Base-by-base conservation (phyloP, 2,113 vertebrate species). In the Phyllostomus discolor region DNA sequence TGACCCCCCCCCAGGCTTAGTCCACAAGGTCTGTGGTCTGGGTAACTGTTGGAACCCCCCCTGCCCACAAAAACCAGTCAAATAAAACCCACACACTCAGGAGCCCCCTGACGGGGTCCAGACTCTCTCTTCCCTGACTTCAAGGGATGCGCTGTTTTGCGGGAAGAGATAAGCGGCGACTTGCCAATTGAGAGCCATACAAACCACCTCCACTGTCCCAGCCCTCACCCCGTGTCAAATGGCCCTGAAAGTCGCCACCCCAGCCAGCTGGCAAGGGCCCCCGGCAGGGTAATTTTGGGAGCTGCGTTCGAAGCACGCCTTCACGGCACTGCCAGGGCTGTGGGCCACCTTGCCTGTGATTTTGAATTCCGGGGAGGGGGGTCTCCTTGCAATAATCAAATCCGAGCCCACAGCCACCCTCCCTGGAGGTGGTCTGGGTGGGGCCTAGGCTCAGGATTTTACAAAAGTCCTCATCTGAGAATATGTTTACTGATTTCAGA, bases 261-360 rank as follows among this genome's bases (percentile, higher is more conserved):
- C 11, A 8, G 41, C 50, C 2, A 24, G 96, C 14, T 0, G 20
- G 17, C 5, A 4, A 26, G 19, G 76, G n/a, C 69, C 26, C 38
- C 35, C 1, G 2, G 33, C 1, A 10, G 22, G 57, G 12, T 54
- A 1, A 66, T 26, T 5, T 3, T 5, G 90, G 83, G 59, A 31
- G 35, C 66, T 31, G 24, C 43, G 35, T 7, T 1, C 35, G 10
- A 11, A 43, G 50, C 41, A 7, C 2, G 3, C 76, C 73, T 87
- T 41, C 67, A 5, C 10, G 0, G 4, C 4, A 1, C 22, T 31
- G 75, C 14, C 0, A 8, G 19, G 4, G 31, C 2, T 15, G 46
- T 6, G 2, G 4, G 14, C 33, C 20, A 52, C 5, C 8, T 7
- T 14, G 31, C 38, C 83, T 11, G 1, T 1, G 38, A n/a, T 26